Percentiles rank a stretch among this genome's conserved stretches.
Conservation (phyloP, 2,113 vertebrate genomes). For the Ptilonorhynchus violaceus region DNA sequence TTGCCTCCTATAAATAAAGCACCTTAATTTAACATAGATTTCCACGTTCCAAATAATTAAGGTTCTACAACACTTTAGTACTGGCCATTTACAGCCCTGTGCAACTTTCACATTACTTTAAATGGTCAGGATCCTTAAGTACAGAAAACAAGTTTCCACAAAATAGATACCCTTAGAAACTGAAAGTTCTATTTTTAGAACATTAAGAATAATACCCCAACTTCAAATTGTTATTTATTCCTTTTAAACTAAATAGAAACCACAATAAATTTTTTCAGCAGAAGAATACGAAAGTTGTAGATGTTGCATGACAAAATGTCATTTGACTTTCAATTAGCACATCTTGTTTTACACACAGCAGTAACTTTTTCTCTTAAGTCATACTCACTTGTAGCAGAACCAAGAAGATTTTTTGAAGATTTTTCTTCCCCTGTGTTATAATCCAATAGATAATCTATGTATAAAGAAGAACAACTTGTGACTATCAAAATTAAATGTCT, state of each 20-base stretch:
- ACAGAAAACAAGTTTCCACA: background rate
- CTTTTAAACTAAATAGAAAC: background rate
- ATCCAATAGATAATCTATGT: slow-evolving; percentile 88
- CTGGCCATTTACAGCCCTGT: background rate
- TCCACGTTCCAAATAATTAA: background rate
- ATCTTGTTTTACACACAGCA: background rate
- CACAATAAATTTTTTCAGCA: background rate
- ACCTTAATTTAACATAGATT: background rate
- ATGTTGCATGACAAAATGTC: background rate
- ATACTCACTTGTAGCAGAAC: slow-evolving; percentile 94
- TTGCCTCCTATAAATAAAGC: background rate
- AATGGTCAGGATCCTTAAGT: background rate
- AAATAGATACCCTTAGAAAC: background rate
- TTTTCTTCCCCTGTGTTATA: slow-evolving; percentile 91
- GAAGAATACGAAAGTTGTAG: background rate
- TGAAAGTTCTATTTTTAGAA: background rate
- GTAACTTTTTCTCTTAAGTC: background rate
- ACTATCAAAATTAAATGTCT: background rate
- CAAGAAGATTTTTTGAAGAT: slow-evolving; percentile 92
- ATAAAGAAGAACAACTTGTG: background rate
- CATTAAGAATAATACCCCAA: background rate
- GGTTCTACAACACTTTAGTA: background rate
- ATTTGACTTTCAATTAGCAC: background rate
- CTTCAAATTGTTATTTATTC: background rate
- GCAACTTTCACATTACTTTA: background rate